These are phyloP conservation scores for Xyrichtys novacula DNA, from an alignment of 2,797 vertebrate genomes.

Conservation along the genomic window DNA sequence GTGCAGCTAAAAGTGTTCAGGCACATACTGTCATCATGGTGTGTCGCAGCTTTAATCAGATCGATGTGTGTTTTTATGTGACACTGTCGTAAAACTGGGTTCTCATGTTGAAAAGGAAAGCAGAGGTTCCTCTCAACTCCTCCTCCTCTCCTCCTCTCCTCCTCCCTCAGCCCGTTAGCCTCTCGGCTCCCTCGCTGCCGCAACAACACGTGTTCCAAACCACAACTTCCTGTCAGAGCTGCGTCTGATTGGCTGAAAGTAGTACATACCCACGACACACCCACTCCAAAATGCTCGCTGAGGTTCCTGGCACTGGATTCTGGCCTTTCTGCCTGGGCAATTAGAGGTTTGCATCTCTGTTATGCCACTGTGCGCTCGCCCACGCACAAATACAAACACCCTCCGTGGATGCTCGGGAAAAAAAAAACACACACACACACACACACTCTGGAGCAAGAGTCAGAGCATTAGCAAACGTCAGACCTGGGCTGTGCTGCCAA, in stretches of 20 bases:
- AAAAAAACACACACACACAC: constrained; percentile 25
- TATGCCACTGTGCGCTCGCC: constrained; percentile 19
- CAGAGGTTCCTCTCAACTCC: constrained; percentile 27
- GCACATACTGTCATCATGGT: too few relatives aligned
- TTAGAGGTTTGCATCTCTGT: constrained; percentile 65
- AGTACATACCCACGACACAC: constrained; percentile 73
- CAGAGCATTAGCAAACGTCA: constrained; percentile 47
- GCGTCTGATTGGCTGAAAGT: constrained; percentile 58
- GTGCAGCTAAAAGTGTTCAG: too few relatives aligned
- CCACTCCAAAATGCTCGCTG: constrained; percentile 50
- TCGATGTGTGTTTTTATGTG: not conserved
- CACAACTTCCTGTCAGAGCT: constrained; percentile 66
- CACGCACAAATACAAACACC: constrained; percentile 10
- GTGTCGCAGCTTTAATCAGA: not conserved
- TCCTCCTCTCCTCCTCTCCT: constrained; percentile 3
- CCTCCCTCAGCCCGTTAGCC: constrained; percentile 30
- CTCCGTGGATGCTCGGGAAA: constrained; percentile 11
- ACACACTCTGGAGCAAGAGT: constrained; percentile 16
- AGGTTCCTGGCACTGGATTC: constrained; percentile 58
- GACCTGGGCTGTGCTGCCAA: constrained; percentile 58
- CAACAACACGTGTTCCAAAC: constrained; percentile 63
- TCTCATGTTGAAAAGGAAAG: too few relatives aligned
- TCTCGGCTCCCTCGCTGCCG: constrained; percentile 41
- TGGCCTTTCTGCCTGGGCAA: constrained; percentile 54
- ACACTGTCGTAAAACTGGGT: too few relatives aligned